Evolutionary conservation across 2,888 invertebrate genomes (phyloP).

Genomic region (Escarpia spicata): DNA sequence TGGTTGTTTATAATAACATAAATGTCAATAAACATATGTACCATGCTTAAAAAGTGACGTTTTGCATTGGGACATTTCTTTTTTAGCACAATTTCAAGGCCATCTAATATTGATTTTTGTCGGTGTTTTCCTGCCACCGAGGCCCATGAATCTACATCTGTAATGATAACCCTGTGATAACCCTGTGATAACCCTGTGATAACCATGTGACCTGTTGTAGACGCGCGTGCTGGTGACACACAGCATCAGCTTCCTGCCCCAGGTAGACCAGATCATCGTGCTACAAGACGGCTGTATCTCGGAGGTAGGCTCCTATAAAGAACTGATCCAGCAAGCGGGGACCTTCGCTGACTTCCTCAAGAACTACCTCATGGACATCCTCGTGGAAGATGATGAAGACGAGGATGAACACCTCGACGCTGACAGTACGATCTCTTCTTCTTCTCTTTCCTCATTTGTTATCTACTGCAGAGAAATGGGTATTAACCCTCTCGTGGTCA

Average conservation of each 20-base stretch:
- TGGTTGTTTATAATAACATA: too few relatives aligned
- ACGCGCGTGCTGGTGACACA: constrained; percentile 64
- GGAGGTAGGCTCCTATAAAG: constrained; percentile 52
- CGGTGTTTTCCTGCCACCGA: too few relatives aligned
- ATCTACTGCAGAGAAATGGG: not conserved
- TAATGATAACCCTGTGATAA: too few relatives aligned
- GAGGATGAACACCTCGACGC: constrained; percentile 25
- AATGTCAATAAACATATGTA: too few relatives aligned
- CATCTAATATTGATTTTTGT: too few relatives aligned
- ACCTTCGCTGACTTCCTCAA: constrained; percentile 63
- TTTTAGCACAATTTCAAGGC: too few relatives aligned
- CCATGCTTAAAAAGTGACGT: too few relatives aligned
- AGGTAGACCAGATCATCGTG: constrained; percentile 62
- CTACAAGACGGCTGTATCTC: constrained; percentile 56
- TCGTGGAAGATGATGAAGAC: constrained; percentile 36
- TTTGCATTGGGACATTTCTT: too few relatives aligned
- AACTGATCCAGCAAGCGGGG: constrained; percentile 58
- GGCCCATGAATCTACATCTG: too few relatives aligned
- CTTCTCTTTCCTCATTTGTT: not conserved
- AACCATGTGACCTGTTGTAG: constrained; percentile 40
- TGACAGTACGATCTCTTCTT: not conserved
- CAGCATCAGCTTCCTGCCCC: constrained; percentile 61
- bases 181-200: not conserved
- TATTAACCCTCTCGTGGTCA: not conserved
- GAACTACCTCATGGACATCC: constrained; percentile 47